These are phyloP conservation scores for Tiliqua scincoides DNA, from an alignment of 2,113 vertebrate genomes.

Conservation along the genomic window DNA sequence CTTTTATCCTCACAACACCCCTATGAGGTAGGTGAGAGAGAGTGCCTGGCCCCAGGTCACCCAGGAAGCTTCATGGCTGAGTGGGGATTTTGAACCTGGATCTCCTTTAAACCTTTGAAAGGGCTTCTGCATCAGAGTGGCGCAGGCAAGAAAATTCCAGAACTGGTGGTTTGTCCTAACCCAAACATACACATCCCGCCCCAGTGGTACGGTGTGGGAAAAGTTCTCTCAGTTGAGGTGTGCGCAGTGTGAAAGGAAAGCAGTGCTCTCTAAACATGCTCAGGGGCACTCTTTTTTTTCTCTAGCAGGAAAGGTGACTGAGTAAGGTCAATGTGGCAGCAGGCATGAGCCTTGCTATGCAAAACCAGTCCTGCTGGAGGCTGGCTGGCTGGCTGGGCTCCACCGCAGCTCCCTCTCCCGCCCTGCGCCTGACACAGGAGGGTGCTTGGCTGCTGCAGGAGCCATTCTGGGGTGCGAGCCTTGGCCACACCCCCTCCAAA, in stretches of 20 bases:
- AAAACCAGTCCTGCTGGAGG: neutral
- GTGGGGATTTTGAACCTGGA: no score
- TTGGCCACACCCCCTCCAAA: neutral
- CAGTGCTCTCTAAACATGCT: neutral
- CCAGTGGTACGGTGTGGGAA: neutral
- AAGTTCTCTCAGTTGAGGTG: neutral
- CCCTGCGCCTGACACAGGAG: neutral
- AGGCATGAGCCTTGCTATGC: no score
- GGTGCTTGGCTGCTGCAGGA: neutral
- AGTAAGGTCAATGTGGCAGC: neutral
- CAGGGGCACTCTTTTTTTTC: neutral
- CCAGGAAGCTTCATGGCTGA: no score
- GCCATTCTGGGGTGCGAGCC: neutral
- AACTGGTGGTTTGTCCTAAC: neutral
- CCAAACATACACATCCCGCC: neutral
- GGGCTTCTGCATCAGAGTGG: no score
- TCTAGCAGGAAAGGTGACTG: neutral
- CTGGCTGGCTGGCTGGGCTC: neutral
- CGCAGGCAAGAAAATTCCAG: no score
- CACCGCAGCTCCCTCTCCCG: fast-evolving
- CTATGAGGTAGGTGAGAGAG: no score
- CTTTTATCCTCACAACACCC: no score
- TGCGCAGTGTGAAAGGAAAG: no score
- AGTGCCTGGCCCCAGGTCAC: no score
- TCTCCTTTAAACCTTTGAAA: no score